Evolutionary conservation across 2,797 vertebrate species (phyloP).

Genomic region (Danio choprae): DNA sequence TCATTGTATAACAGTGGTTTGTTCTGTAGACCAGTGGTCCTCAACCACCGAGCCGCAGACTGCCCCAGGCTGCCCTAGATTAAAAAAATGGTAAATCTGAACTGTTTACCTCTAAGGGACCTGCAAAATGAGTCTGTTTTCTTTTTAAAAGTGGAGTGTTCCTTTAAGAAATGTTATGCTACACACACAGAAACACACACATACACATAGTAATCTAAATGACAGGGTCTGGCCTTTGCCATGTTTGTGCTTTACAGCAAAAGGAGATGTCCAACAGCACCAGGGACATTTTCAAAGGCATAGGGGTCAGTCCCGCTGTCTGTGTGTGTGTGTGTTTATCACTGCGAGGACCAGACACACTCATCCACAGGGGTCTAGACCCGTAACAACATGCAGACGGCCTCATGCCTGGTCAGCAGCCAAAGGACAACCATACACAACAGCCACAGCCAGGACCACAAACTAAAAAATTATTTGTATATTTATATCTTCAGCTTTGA

Average conservation of each 20-base stretch:
- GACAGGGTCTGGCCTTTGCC: slow-evolving; percentile 11
- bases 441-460: background rate
- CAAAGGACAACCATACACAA: slow-evolving; percentile 28
- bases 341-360: slow-evolving; percentile 5
- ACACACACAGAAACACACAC: background rate
- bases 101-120: too few species aligned
- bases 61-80: too few species aligned
- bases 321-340: slow-evolving; percentile 6
- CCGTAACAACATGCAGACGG: background rate
- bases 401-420: background rate
- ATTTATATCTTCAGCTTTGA: background rate
- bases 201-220: background rate
- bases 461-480: background rate
- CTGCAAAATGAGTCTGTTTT: too few species aligned
- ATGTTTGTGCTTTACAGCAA: slow-evolving; percentile 28
- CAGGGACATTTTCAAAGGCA: slow-evolving; percentile 30
- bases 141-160: too few species aligned
- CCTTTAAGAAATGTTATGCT: background rate
- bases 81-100: too few species aligned
- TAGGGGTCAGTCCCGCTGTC: slow-evolving; percentile 8
- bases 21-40: too few species aligned
- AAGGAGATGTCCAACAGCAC: slow-evolving; percentile 9
- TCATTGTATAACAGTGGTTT: too few species aligned
- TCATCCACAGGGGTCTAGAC: slow-evolving; percentile 18
- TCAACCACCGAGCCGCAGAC: too few species aligned